Evolutionary conservation across 2,888 invertebrate genomes (phyloP).

Genomic region (Diachrysia chrysitis): DNA sequence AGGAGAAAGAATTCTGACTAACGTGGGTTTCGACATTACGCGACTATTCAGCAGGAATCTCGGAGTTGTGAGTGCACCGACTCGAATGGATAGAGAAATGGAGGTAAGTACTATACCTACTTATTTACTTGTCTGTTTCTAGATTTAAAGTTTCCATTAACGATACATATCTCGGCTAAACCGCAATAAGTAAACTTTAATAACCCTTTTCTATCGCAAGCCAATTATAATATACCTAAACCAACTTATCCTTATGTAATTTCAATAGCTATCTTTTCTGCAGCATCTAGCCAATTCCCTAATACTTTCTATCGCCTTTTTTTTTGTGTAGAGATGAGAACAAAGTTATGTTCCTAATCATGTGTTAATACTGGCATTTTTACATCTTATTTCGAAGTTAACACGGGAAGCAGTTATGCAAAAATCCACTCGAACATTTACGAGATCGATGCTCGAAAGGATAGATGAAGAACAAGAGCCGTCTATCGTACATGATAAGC

Average conservation of each 20-base stretch:
- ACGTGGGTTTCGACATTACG: slow-evolving; percentile 55
- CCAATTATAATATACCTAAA: no score
- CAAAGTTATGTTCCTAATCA: no score
- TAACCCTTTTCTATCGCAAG: no score
- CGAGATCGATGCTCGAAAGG: slow-evolving; percentile 54
- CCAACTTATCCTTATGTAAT: neutral
- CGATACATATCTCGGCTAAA: no score
- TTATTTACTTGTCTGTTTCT: no score
- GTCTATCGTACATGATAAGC: slow-evolving; percentile 22
- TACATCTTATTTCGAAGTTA: neutral
- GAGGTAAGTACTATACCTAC: slow-evolving; percentile 69
- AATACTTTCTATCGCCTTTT: no score
- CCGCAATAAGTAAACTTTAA: no score
- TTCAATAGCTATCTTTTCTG: no score
- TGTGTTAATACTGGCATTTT: neutral
- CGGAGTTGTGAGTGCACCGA: slow-evolving; percentile 51
- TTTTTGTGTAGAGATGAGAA: no score
- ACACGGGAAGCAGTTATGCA: slow-evolving; percentile 55
- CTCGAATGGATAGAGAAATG: slow-evolving; percentile 62
- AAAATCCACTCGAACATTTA: slow-evolving; percentile 32
- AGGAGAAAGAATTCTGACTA: slow-evolving; percentile 52
- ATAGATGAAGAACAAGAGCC: slow-evolving; percentile 65
- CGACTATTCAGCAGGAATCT: slow-evolving; percentile 69
- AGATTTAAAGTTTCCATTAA: no score
- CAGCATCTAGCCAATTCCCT: no score